Evolutionary conservation across 2,888 invertebrate species (phyloP), one percentile per base, ranked within the genome.

Genomic region (Thera obeliscata): DNA sequence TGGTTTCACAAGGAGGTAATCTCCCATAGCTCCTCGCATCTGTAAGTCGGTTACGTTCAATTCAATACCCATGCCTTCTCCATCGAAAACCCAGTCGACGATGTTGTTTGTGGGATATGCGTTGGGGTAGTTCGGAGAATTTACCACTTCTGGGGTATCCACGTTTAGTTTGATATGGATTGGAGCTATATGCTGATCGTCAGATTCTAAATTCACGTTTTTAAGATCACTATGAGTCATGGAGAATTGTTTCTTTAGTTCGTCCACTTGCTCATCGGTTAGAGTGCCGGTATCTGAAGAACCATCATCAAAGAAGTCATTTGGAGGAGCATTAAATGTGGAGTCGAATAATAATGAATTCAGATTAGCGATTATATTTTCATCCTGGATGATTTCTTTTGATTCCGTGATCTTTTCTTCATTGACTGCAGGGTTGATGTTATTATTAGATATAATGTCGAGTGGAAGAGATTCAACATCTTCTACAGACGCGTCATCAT

Each of bases 1-100:
- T 79, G 94, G 94, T 79, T 87, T 91, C 0, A 94, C 78, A 12
- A 93, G 75, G 6, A 94, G 77, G 66, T 90, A 94, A 69, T 94
- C 89, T 2, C 87, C 88, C 0, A 81, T 8, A 9, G 77, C 80
- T 1, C 92, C 89, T 55, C 89, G 90, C 2, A 94, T 75, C 9
- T 77, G 76, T 9, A 93, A 86, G 43, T 87, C 84, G 0, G 90
- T 91, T 1, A 94, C 76, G 60, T 91, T 93, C 43, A 94, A 67
- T 70, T 94, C 94, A 3, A 94, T 88, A 1, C 94, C 94, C 11
- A 74, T 73, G 1, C 93, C 93, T 2, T 87, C 82, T 0, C 91
- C 92, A 36, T 86, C 82, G 3, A 93, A 76, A 7, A 90, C 76
- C 90, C 90, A 93, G 63, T 93, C 93, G 0, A 86, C 72, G 0